Base-by-base conservation (phyloP, 2,797 vertebrate species). In the Pelochelys cantorii region DNA sequence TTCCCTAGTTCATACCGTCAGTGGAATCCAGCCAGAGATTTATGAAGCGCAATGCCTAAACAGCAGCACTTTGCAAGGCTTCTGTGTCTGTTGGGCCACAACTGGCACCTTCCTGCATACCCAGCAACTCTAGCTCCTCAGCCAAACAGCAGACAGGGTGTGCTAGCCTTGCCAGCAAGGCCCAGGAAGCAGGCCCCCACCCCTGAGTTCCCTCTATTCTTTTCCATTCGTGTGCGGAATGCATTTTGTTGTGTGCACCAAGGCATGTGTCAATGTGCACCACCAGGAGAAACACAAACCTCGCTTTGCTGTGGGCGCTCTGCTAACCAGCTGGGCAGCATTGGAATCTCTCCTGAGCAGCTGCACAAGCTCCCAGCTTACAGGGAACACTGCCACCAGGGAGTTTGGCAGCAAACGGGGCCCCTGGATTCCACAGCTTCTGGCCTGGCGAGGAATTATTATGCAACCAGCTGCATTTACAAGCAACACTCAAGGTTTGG, bases 1-100 rank as follows among this genome's bases (percentile, higher is more conserved):
- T 85, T 81, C 81, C 54, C 81, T 91, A 86, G 94, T 95, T 94
- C 94, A 95, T 92, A 94, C 84, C 86, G 95, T 86, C 84, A 87
- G 78, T 1, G 57, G 79, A 94, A 84, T 29, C 42, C 54, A 7
- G 5, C 0, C 0, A 75, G 68, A 95, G 83, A 90, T 87, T 85
- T 71, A 87, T 84, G 83, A 74, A 42, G 57, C 77, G 79, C 59
- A 81, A 83, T 93, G 81, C 31, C 15, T 9, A 93, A 95, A 75
- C 15, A 84, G 34, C 75, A 0, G 1, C 0, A 1, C n/a, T 90
- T 71, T 90, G 53, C 52, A 62, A 83, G 94, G 81, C 7, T 60
- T 81, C 57, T 37, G 20, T 34, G n/a, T 71, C 17, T 11, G 20
- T 71, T 2, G 4, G n/a, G 17, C n/a, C 4, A 9, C 34, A 68